Evolutionary conservation across 2,888 invertebrate species (phyloP), one percentile per base, ranked within the genome.

Genomic region (Dyspetes luteomarginatus): DNA sequence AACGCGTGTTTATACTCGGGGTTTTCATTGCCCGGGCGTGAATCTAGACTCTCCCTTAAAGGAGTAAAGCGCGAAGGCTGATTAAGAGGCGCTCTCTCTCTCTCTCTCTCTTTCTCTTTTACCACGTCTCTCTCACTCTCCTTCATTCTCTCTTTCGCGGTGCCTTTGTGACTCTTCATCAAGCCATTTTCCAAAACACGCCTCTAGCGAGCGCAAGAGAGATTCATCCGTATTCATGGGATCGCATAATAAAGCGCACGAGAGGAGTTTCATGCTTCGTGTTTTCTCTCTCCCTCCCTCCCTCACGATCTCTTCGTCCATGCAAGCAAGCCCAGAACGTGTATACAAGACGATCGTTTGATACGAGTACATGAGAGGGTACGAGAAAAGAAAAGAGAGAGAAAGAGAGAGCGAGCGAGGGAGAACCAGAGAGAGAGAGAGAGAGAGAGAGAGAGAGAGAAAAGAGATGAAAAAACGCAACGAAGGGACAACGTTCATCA

Each of bases 221-320:
- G 55, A 68, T 71, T 77, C 74, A 82, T 80, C 62, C 64, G 80
- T 80, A 80, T 77, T 82, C 82, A 77, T 73, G 67, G 67, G 69
- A 69, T 69, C 50, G 68, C 55, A 78, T 56, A 60, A 52, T 68
- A 75, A 74, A 71, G 55, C 69, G 30, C 60, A 22, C 56, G 55
- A 71, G 30, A 28, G 50, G 36, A 65, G 56, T 30, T 77, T 71
- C 45, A 17, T 58, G 15, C 48, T n/a, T 15, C 48, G 28, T 55
- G 2, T 15, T 64, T 19, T 48, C 65, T 62, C 15, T 28, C 28
- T 60, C 28, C 5, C 50, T 60, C n/a, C 30, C 28, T 36, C 24
- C 50, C 26, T 68, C 55, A 55, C 48, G 19, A 55, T 45, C 28
- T 28, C 55, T 69, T 43, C 12, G 15, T n/a, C 48, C 9, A 48